phyloP scores from a whole-genome alignment of 1,140 invertebrate genomes.

The Oscheius sp. region DNA sequence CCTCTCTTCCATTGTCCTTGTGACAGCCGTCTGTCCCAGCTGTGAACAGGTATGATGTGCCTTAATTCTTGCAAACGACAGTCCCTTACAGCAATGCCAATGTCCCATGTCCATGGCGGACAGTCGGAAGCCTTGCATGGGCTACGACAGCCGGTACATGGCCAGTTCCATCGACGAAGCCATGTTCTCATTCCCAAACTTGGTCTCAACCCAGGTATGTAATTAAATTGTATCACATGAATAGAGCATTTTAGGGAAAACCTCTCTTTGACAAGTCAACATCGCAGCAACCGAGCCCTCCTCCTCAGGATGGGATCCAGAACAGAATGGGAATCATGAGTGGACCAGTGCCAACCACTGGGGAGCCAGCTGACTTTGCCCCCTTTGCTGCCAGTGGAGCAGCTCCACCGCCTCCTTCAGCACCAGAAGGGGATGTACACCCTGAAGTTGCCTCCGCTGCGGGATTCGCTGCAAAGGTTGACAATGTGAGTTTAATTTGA shows the following conservation, averaged over 20 bases:
- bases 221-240: not conserved
- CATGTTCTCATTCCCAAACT: not conserved
- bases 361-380: not conserved
- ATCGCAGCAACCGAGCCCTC: too few species aligned
- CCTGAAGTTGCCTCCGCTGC: not conserved
- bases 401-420: not conserved
- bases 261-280: slow-evolving; percentile 1
- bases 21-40: not conserved
- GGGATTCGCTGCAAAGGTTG: not conserved
- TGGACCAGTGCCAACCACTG: too few species aligned
- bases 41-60: not conserved
- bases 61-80: not conserved
- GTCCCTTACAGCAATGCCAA: not conserved
- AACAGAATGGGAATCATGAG: too few species aligned
- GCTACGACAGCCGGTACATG: slow-evolving; percentile 5
- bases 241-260: not conserved
- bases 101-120: not conserved
- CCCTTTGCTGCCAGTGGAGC: not conserved
- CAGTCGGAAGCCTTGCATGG: not conserved
- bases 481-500: not conserved
- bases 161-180: slow-evolving; percentile 8
- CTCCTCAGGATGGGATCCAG: too few species aligned
- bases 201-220: not conserved
- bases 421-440: not conserved
- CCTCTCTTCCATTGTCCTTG: not conserved